These are phyloP conservation scores for Paracentrotus lividus DNA, from an alignment of 53 echinoderm and acorn worm genomes.

Conservation along the genomic window DNA sequence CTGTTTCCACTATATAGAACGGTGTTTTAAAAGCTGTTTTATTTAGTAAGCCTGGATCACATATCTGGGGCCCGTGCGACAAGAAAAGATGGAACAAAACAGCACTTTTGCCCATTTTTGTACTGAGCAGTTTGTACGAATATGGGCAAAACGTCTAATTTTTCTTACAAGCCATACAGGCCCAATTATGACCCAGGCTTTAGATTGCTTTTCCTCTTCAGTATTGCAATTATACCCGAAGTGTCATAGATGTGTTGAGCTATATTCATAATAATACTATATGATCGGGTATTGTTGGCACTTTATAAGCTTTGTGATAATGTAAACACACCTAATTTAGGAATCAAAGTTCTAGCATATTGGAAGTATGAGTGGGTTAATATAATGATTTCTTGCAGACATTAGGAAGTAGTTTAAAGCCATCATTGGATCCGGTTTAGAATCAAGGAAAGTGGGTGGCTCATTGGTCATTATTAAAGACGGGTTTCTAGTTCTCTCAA, in stretches of 20 bases:
- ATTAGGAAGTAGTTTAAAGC: conserved; percentile 5
- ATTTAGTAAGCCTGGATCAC: neutral
- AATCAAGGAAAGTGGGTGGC: conserved; percentile 44
- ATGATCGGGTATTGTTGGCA: too few species aligned
- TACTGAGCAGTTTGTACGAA: too few species aligned
- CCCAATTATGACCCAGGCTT: too few species aligned
- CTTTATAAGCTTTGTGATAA: neutral
- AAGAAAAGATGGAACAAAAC: too few species aligned
- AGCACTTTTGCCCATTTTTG: too few species aligned
- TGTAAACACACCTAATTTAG: neutral
- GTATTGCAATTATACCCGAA: neutral
- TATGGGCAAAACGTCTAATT: too few species aligned
- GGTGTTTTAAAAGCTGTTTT: neutral
- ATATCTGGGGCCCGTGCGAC: too few species aligned
- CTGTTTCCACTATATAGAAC: neutral
- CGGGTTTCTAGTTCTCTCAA: neutral
- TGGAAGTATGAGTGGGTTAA: neutral
- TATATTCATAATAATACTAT: too few species aligned
- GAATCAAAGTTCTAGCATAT: neutral
- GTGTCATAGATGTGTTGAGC: too few species aligned
- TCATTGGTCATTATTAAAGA: neutral
- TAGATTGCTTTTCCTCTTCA: neutral
- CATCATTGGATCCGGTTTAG: neutral
- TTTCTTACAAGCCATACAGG: too few species aligned
- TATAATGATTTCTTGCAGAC: conserved; percentile 32